Evolutionary conservation across 2,888 invertebrate genomes (phyloP).

Genomic region (Oegoconia quadripuncta): DNA sequence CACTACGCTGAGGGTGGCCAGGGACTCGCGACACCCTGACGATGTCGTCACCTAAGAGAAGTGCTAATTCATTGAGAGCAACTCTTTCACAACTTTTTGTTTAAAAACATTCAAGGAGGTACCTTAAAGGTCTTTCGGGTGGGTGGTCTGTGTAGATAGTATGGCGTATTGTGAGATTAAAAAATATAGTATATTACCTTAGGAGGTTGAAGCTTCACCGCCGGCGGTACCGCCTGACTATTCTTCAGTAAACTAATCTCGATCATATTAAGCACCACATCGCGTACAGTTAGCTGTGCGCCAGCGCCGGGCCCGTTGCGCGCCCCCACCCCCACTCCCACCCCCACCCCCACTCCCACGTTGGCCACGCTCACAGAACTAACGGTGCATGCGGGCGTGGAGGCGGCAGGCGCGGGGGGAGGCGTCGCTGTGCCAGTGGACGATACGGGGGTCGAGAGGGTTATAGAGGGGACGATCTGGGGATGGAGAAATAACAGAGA

Average conservation of each 20-base stretch:
- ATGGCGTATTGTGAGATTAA: too few relatives aligned
- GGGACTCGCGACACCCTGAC: conserved; percentile 55
- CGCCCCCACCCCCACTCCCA: conserved; percentile 33
- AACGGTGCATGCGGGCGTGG: conserved; percentile 45
- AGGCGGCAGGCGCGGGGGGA: conserved; percentile 21
- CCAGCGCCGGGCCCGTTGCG: conserved; percentile 39
- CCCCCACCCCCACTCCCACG: conserved; percentile 27
- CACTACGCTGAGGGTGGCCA: conserved; percentile 86
- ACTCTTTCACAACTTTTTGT: neutral
- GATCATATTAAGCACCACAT: conserved; percentile 90
- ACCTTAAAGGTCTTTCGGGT: neutral
- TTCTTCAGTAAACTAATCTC: conserved; percentile 88
- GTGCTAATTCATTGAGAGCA: neutral
- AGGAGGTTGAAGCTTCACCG: conserved; percentile 39
- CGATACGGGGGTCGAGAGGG: conserved; percentile 21
- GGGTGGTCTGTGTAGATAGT: too few relatives aligned
- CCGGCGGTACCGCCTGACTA: conserved; percentile 64
- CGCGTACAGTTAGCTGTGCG: conserved; percentile 86
- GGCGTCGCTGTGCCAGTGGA: conserved; percentile 23
- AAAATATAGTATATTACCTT: too few relatives aligned
- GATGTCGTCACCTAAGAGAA: conserved; percentile 35
- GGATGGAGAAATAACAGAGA: too few relatives aligned
- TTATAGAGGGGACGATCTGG: conserved; percentile 14
- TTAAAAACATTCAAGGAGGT: neutral
- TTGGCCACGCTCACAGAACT: too few relatives aligned